phyloP scores from a whole-genome alignment of 2,113 vertebrate genomes.

The Propithecus coquereli region DNA sequence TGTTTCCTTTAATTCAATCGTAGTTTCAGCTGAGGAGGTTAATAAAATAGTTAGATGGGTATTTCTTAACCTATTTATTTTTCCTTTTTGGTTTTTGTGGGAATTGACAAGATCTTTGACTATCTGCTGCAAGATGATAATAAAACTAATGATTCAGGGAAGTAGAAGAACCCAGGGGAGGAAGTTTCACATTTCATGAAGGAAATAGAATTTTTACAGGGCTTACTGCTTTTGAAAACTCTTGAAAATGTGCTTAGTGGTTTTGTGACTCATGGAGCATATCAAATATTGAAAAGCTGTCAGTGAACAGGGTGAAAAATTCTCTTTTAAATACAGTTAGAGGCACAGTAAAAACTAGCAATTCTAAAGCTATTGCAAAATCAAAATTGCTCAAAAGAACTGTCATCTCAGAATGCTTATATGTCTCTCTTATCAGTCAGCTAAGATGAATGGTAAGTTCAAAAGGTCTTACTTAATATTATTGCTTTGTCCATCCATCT shows the following conservation, averaged over 20 bases:
- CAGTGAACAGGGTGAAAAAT: background rate
- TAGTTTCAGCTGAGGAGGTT: background rate
- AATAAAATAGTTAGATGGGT: background rate
- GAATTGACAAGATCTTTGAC: background rate
- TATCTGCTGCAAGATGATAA: background rate
- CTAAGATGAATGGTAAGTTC: background rate
- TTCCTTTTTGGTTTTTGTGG: background rate
- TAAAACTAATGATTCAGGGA: background rate
- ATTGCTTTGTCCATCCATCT: background rate
- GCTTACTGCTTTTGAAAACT: constrained; percentile 14
- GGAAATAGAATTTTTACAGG: constrained; percentile 28
- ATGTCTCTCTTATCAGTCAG: background rate
- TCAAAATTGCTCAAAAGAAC: constrained; percentile 41
- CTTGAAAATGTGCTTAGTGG: constrained; percentile 3
- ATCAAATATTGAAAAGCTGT: constrained; percentile 22
- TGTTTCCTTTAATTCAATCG: background rate
- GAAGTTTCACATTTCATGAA: constrained; percentile 15
- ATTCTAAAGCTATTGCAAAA: constrained; percentile 31
- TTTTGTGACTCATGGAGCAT: background rate
- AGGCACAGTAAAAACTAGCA: background rate
- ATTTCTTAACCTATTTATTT: background rate
- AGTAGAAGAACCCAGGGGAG: background rate
- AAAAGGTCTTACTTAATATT: background rate
- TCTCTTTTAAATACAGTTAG: background rate
- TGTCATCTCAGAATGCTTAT: background rate